Conservation (phyloP, 1,140 invertebrate genomes). For the Saxidomus purpurata region DNA sequence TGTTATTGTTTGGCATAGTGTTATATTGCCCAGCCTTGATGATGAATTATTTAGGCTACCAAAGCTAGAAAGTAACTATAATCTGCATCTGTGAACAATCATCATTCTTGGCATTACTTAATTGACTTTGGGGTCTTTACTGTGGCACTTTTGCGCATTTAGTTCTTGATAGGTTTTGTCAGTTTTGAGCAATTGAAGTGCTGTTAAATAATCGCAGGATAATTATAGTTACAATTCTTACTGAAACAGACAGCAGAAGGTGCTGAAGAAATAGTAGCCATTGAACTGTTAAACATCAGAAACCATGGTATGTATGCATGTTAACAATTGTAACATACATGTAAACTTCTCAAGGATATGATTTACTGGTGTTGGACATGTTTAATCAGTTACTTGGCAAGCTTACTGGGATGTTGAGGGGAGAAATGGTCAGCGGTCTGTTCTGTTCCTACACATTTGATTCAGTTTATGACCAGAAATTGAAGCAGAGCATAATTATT, state of each 20-base stretch:
- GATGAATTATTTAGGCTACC: background rate
- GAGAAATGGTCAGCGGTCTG: background rate
- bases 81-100: background rate
- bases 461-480: too few species aligned
- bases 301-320: too few species aligned
- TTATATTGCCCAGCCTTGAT: conserved; percentile 5
- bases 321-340: background rate
- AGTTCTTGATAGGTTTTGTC: too few species aligned
- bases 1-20: background rate
- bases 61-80: background rate
- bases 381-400: background rate
- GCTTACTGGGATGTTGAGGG: background rate
- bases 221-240: too few species aligned
- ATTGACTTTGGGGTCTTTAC: background rate
- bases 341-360: background rate
- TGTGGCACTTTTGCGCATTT: too few species aligned
- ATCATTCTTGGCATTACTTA: conserved; percentile 4
- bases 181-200: too few species aligned
- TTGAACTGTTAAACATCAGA: too few species aligned
- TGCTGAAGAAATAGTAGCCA: too few species aligned
- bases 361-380: conserved; percentile 8
- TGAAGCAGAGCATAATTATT: too few species aligned
- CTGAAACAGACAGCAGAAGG: too few species aligned
- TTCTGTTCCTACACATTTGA: too few species aligned
- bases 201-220: too few species aligned